These are phyloP conservation scores for Nemopilema nomurai DNA, from an alignment of 30 jellyfish, hydroid and myxozoan species.

Conservation along the genomic window DNA sequence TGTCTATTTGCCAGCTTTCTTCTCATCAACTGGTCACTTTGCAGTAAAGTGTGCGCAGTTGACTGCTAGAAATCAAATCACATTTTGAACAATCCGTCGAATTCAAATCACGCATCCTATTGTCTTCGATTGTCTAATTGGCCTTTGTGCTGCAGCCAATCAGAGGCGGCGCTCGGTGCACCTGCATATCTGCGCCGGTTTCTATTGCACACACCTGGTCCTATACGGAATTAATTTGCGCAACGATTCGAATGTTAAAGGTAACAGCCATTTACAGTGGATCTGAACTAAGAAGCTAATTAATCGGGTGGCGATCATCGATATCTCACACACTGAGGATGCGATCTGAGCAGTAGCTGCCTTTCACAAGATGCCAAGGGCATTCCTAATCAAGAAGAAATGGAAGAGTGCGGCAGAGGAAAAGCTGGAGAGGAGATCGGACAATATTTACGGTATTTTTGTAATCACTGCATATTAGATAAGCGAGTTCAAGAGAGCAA, in stretches of 20 bases:
- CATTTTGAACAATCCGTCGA: constrained; percentile 5
- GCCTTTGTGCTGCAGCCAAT: constrained; percentile 21
- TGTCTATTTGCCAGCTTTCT: neutral
- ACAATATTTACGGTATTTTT: neutral
- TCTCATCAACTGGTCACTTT: neutral
- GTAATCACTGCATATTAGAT: neutral
- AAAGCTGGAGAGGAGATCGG: neutral
- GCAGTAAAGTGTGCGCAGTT: neutral
- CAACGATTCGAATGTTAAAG: constrained; percentile 17
- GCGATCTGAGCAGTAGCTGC: neutral
- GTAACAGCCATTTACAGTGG: constrained; percentile 50
- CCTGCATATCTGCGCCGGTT: constrained; percentile 53
- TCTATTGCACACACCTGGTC: constrained; percentile 61
- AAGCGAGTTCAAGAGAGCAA: neutral
- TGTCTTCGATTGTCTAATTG: constrained; percentile 10
- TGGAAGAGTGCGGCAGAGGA: constrained; percentile 21
- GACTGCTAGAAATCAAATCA: neutral
- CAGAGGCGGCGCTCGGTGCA: constrained; percentile 19
- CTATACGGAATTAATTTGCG: constrained; percentile 6
- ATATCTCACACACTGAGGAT: neutral
- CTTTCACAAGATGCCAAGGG: constrained; percentile 40
- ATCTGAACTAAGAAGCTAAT: constrained; percentile 40
- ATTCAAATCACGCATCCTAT: constrained; percentile 1
- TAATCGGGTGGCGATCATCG: constrained; percentile 5
- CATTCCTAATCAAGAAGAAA: constrained; percentile 40